These are phyloP conservation scores for Meloe dianella DNA, from an alignment of 2,888 invertebrate genomes.

Conservation along the genomic window DNA sequence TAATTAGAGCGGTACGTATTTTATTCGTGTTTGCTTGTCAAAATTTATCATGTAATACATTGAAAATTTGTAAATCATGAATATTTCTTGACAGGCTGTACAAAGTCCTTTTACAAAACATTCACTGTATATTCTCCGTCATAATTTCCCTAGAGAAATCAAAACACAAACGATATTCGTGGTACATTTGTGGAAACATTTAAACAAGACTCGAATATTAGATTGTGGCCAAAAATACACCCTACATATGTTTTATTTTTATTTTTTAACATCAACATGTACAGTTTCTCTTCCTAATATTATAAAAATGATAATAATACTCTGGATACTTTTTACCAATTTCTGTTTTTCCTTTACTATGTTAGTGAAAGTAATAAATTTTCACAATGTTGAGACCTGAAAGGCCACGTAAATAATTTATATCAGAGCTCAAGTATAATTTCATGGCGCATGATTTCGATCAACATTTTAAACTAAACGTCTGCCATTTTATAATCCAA, in stretches of 20 bases:
- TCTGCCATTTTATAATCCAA: conserved; percentile 40
- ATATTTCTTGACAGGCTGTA: conserved; percentile 19
- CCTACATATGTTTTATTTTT: not conserved
- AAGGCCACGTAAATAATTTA: conserved; percentile 35
- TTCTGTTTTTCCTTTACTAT: conserved; percentile 12
- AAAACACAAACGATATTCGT: conserved; percentile 55
- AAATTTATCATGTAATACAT: not conserved
- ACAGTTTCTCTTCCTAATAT: too few species aligned
- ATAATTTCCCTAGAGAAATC: conserved; percentile 60
- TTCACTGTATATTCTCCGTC: conserved; percentile 44
- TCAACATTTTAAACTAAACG: conserved; percentile 38
- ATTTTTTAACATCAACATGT: not conserved
- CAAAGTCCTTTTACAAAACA: conserved; percentile 32
- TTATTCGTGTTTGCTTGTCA: not conserved
- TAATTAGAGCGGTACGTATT: too few species aligned
- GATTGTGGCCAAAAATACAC: conserved; percentile 29
- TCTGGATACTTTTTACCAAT: not conserved
- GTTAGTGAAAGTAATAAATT: conserved; percentile 26
- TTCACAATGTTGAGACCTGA: conserved; percentile 16
- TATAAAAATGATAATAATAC: conserved; percentile 29
- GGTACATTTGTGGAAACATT: conserved; percentile 56
- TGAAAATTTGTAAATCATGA: conserved; percentile 16
- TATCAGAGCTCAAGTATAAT: conserved; percentile 33
- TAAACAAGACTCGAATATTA: conserved; percentile 47
- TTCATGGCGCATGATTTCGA: conserved; percentile 41